Base-by-base conservation (phyloP, 1,140 invertebrate species). In the Cydia fagiglandana region DNA sequence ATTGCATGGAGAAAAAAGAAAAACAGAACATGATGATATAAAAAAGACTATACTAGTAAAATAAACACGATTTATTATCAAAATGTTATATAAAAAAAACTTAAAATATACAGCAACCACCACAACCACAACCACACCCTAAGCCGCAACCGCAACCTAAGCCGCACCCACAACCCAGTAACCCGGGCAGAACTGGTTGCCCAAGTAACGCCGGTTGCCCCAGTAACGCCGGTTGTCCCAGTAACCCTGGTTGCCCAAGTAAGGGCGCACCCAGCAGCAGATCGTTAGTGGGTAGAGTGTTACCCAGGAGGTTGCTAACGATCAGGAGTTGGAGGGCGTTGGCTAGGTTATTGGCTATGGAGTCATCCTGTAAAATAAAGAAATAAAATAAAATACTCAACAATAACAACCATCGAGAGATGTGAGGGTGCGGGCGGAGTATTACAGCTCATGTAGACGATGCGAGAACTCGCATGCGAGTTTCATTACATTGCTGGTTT, bases 261-360 rank as follows among this genome's bases (percentile, higher is more conserved):
- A 41, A 9, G 17, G 66, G 66, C 10, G 38, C 12, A 38, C n/a
- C 66, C 3, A 38, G 17, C 38, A 41, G 24, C 13, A 70, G 66
- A 0, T 70, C 66, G 38, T 34, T 38, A 17, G 17, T 17, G 13
- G 88, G 88, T 12, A 91, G 76, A 0, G 88, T 90, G 45, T 83
- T 87, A 70, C 84, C 84, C 0, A 90, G 56, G 2, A 91, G 73
- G 74, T 85, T 91, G 79, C 90, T 91, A 0, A 91, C 88, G 1
- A 91, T 86, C 7, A 91, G 73, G n/a, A 91, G 66, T 77, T 91
- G 88, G 24, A 91, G 64, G 6, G 90, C 86, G 76, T 90, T 89
- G 0, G 86, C 90, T 24, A 91, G 74, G 41, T 87, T 89, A 56
- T 91, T 90, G 4, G 88, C 87, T 2, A 91, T 86, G 7, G 87